Evolutionary conservation across 2,113 vertebrate genomes (phyloP), one percentile per base, ranked within the genome.

Genomic region (Morone saxatilis): DNA sequence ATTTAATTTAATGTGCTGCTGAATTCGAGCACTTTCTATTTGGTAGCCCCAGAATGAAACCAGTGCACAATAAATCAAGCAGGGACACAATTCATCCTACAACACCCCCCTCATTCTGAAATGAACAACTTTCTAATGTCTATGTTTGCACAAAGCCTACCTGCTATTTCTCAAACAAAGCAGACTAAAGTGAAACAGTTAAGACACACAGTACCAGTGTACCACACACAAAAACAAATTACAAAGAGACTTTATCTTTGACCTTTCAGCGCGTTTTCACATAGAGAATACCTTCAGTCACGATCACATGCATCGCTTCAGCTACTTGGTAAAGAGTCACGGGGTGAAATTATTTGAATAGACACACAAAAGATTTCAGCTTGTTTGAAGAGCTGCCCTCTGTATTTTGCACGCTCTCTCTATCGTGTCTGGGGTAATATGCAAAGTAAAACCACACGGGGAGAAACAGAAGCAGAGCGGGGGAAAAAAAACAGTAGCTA

Each of bases 1-100:
- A 96, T 96, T 96, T 96, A 96, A 96, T 94, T 90, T 93, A 95
- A 96, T 45, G 14, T 96, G 96, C 95, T 82, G 81, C 88, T 94
- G 92, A 93, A 90, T 96, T 95, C 78, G 85, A 91, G 81, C 76
- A 92, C 88, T 96, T 96, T 95, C 88, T 96, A 95, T 96, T 94
- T 85, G 87, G 87, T 79, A 22, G 74, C 59, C 72, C 93, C 76
- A 76, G 92, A 90, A 81, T 93, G 93, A 95, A 96, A 95, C 94
- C 74, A 50, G 80, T 17, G 63, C 83, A 60, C 85, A 88, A 92
- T 95, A 89, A 94, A 94, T 93, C 92, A 92, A 79, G 71, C 31
- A 0, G 70, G 70, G 72, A 75, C 82, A 63, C 78, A 59, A 79
- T 88, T 83, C 67, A 89, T 89, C 77, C 76, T 4, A n/a, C 61